phyloP scores from a whole-genome alignment of 2,888 invertebrate species.

The Polydrusus pterygomalis region DNA sequence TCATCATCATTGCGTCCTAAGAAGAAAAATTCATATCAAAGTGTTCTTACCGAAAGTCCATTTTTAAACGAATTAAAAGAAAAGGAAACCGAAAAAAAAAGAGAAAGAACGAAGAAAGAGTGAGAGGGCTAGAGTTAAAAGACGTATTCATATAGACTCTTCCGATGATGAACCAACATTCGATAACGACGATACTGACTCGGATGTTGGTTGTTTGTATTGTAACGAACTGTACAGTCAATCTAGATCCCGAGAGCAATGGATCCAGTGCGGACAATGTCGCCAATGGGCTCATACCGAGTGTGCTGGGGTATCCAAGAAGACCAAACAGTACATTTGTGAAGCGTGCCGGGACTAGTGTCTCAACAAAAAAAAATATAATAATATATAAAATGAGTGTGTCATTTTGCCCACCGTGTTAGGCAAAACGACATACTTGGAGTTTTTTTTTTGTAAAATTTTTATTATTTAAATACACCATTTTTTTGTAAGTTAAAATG shows the following conservation, averaged over 20 bases:
- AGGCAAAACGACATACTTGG: background rate
- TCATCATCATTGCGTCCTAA: background rate
- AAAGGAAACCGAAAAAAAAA: slow-evolving; percentile 17
- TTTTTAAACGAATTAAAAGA: slow-evolving; percentile 13
- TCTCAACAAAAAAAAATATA: background rate
- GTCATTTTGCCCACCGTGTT: background rate
- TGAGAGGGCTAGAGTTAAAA: slow-evolving; percentile 16
- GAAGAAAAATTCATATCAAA: slow-evolving; percentile 10
- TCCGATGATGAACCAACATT: slow-evolving; percentile 1
- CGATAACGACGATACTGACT: slow-evolving; percentile 4
- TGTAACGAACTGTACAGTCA: background rate
- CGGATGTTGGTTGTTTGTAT: slow-evolving; percentile 5
- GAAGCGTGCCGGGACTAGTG: background rate
- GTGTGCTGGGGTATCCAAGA: background rate
- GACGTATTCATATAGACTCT: slow-evolving; percentile 2
- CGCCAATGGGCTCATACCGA: background rate
- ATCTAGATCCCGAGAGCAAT: background rate
- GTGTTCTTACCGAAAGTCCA: background rate
- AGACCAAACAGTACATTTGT: background rate
- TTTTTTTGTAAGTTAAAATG: background rate
- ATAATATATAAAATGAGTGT: background rate
- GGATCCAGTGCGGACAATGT: background rate
- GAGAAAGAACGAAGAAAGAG: too few species aligned
- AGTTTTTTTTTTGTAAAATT: background rate
- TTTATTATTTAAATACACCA: background rate